Base-by-base conservation (phyloP, 1,140 invertebrate genomes). In the Penaeus chinensis region DNA sequence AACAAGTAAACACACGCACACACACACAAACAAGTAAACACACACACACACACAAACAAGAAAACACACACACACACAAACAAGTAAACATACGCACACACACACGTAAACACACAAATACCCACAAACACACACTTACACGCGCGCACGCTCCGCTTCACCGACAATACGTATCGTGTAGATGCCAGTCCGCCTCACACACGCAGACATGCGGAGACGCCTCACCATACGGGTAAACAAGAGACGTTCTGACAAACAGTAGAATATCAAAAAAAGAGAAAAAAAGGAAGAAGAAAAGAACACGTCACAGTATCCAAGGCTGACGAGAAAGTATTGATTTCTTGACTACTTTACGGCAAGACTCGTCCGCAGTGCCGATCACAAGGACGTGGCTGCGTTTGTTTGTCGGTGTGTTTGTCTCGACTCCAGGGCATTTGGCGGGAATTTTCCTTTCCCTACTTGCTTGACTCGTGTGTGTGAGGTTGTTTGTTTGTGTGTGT, bases 281-380 rank as follows among this genome's bases (percentile, higher is more conserved):
- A 47, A 54, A 62, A 16, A n/a, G 4, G 18, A 19, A 61, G 20
- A 81, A 16, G 27, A 18, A 24, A 54, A 61, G 18, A 81, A 63
- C 60, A 54, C 80, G 24, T 37, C 62, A 22, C 27, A 82, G 80
- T 65, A 82, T 65, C 80, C 80, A 82, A 32, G 61, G 16, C 80
- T 82, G 80, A 82, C 60, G 80, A 66, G 80, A 20, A 13, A 13
- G 80, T 82, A 82, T 82, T 82, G 80, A 82, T 82, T 81, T 82
- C 80, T 82, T 20, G 11, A 47, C 62, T 66, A 82, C 62, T 82
- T 82, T 82, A 82, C 80, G 42, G 61, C 13, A 22, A 54, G 79
- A 20, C 16, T 16, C n/a, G 79, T 11, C 80, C 80, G 80, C 80
- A 82, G 24, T 82, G 80, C 80, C 63, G 80, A 82, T 82, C 80